A percentile compares a stretch with the other conserved stretches of the same genome.
Evolutionary conservation across 1,140 invertebrate genomes (phyloP).

Genomic region (Ladona fulva): DNA sequence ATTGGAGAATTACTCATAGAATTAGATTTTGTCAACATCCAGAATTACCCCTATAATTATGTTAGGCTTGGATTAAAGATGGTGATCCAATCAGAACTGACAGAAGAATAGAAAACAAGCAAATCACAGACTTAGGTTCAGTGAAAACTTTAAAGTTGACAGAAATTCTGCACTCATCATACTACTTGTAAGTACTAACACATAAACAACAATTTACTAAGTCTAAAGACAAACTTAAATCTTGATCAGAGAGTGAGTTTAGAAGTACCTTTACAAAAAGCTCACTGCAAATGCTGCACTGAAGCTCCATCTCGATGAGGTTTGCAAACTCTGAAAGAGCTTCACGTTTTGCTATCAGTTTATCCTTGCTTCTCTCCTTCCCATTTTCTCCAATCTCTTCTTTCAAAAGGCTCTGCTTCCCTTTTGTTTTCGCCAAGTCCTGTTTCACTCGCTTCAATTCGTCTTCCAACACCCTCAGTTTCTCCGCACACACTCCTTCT

Average conservation of each 20-base stretch:
- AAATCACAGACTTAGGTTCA: too few species aligned
- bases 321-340: conserved; percentile 46
- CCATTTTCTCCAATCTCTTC: conserved; percentile 33
- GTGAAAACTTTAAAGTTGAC: too few species aligned
- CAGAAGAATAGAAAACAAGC: too few species aligned
- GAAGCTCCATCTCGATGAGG: conserved; percentile 65
- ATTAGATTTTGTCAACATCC: too few species aligned
- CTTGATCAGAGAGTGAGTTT: conserved; percentile 10
- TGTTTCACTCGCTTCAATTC: conserved; percentile 27
- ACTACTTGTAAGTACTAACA: too few species aligned
- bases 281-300: conserved; percentile 70
- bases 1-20: too few species aligned
- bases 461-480: conserved; percentile 32
- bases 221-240: too few species aligned
- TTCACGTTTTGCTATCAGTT: conserved; percentile 35
- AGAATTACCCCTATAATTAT: too few species aligned
- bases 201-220: too few species aligned
- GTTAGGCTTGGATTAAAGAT: too few species aligned
- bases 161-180: too few species aligned
- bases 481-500: conserved; percentile 18
- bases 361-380: conserved; percentile 22
- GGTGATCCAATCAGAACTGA: too few species aligned
- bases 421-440: conserved; percentile 29
- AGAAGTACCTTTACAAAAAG: conserved; percentile 48
- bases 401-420: conserved; percentile 35